Evolutionary conservation across 2,113 vertebrate genomes (phyloP).

Genomic region (Atrichornis clamosus): DNA sequence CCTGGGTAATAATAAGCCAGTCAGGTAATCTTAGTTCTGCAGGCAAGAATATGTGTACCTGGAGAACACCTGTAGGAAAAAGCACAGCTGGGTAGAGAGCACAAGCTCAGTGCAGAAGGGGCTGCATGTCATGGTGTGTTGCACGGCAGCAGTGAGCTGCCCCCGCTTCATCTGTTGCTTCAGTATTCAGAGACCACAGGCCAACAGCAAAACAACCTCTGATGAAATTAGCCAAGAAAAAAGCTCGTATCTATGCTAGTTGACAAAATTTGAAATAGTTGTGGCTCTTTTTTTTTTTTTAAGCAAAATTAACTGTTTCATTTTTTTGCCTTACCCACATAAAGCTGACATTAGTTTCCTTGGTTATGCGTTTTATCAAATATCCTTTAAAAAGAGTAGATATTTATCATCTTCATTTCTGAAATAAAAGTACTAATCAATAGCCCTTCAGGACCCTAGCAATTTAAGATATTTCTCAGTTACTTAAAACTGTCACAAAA

Average conservation of each 20-base stretch:
- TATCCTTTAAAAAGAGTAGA: background rate
- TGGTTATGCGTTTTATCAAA: background rate
- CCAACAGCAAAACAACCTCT: background rate
- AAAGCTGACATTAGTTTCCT: background rate
- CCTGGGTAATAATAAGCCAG: background rate
- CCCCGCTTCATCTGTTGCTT: background rate
- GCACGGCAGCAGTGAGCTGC: background rate
- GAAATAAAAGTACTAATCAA: background rate
- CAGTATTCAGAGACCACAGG: background rate
- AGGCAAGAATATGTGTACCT: rapidly evolving
- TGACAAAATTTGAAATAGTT: background rate
- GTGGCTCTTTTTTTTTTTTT: background rate
- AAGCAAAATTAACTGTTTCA: background rate
- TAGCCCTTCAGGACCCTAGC: background rate
- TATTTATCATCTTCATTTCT: background rate
- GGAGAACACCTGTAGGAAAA: background rate
- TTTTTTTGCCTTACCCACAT: background rate
- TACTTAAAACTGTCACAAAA: background rate
- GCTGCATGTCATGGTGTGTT: rapidly evolving
- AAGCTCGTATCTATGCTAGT: background rate
- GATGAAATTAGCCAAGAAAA: background rate
- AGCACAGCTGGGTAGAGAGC: background rate
- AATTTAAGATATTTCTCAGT: background rate
- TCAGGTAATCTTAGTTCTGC: background rate
- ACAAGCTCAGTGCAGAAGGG: background rate